Evolutionary conservation across 2,888 invertebrate genomes (phyloP), one percentile per base, ranked within the genome.

Genomic region (Acrocyrtus sp.): DNA sequence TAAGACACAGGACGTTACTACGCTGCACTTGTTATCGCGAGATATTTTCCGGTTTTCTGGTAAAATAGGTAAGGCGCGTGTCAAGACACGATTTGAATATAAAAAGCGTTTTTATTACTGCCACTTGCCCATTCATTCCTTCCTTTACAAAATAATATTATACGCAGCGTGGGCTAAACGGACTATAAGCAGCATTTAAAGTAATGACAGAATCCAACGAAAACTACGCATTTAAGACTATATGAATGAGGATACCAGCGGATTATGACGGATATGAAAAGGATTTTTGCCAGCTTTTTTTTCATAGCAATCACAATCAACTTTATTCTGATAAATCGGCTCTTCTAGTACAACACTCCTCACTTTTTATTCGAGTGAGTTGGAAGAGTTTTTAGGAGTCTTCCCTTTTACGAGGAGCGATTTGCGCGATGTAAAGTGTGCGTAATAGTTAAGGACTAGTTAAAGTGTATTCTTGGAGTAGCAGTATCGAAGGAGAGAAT

Each of bases 41-140:
- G 29, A 45, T 45, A 45, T 19, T 58, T 58, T 58, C 58, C 57
- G 57, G 57, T 26, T 8, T 34, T n/a, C n/a, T n/a, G n/a, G n/a
- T n/a, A n/a, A n/a, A n/a, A n/a, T n/a, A n/a, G n/a, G n/a, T n/a
- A n/a, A n/a, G 65, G 43, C 54, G 54, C 65, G 65, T 65, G 65
- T 65, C 56, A 65, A 65, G 65, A 47, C 22, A 45, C 54, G 47
- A 56, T 65, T 65, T 65, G 29, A 56, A 54, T 65, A 34, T 26
- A 22, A 29, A n/a, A 60, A 39, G n/a, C 34, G 2, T 39, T 43
- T 29, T 34, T n/a, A n/a, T n/a, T n/a, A n/a, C n/a, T n/a, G n/a
- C n/a, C n/a, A n/a, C 5, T 34, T 34, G 12, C 34, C 12, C 34
- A 5, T 34, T 34, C 12, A 5, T 34, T 8, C 34, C 12, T 34